Conservation (phyloP, 2,888 invertebrate genomes). For the Eupithecia centaureata region DNA sequence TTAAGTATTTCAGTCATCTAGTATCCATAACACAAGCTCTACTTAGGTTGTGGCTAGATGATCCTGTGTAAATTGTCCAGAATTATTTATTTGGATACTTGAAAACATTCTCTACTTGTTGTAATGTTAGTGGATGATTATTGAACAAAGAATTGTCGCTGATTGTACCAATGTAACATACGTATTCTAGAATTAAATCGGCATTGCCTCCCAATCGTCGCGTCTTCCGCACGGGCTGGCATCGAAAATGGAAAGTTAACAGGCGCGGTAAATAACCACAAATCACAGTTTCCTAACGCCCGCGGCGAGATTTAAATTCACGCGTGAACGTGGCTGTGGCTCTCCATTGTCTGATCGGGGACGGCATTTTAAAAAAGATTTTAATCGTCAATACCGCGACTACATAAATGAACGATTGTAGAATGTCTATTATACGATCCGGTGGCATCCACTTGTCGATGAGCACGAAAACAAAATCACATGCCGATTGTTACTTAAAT, state of each 20-base stretch:
- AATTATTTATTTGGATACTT: too few relatives aligned
- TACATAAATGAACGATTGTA: too few relatives aligned
- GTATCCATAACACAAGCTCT: not conserved
- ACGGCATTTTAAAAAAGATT: conserved; percentile 5
- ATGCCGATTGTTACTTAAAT: too few relatives aligned
- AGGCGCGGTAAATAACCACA: conserved; percentile 83
- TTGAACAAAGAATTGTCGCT: not conserved
- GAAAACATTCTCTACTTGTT: too few relatives aligned
- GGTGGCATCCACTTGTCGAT: too few relatives aligned
- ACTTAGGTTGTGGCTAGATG: not conserved
- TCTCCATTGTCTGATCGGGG: conserved; percentile 52
- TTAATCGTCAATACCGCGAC: too few relatives aligned
- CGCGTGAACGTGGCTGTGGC: conserved; percentile 66
- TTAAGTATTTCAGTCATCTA: not conserved
- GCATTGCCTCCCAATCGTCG: conserved; percentile 74
- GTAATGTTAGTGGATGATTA: not conserved
- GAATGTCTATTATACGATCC: too few relatives aligned
- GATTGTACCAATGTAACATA: conserved; percentile 30
- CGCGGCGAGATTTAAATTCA: conserved; percentile 81
- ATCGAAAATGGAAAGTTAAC: conserved; percentile 80
- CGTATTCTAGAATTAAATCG: conserved; percentile 78
- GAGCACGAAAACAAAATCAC: too few relatives aligned
- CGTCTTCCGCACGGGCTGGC: conserved; percentile 74
- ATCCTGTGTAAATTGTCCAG: not conserved
- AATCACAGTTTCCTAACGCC: conserved; percentile 81